Evolutionary conservation across 2,888 invertebrate genomes (phyloP).

Genomic region (Melangyna quadrimaculata): DNA sequence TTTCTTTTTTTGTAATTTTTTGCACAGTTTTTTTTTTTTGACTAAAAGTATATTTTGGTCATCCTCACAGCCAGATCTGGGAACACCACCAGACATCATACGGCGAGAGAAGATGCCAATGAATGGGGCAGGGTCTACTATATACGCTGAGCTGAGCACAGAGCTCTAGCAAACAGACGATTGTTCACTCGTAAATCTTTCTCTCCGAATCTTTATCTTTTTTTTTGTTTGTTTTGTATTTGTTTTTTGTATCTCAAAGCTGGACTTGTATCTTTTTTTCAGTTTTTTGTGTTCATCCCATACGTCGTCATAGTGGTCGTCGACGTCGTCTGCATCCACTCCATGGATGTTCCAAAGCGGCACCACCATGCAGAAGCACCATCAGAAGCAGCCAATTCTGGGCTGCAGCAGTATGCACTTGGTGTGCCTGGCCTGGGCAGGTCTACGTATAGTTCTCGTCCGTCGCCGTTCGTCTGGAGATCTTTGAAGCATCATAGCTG

Average conservation of each 20-base stretch:
- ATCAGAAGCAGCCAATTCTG: conserved; percentile 56
- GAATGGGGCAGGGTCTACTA: conserved; percentile 70
- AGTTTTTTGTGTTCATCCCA: conserved; percentile 54
- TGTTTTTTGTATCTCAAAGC: conserved; percentile 33
- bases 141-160: conserved; percentile 52
- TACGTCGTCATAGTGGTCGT: conserved; percentile 34
- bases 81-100: conserved; percentile 55
- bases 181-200: conserved; percentile 71
- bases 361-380: conserved; percentile 45
- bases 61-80: conserved; percentile 53
- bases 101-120: conserved; percentile 68
- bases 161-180: conserved; percentile 68
- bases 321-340: conserved; percentile 54
- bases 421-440: background rate
- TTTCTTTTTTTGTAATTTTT: conserved; percentile 12
- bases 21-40: conserved; percentile 56
- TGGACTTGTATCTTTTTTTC: conserved; percentile 68
- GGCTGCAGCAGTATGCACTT: conserved; percentile 52
- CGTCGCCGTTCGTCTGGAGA: conserved; percentile 41
- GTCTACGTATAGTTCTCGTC: conserved; percentile 6
- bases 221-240: conserved; percentile 19
- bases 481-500: conserved; percentile 71
- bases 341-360: conserved; percentile 59
- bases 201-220: conserved; percentile 68
- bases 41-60: conserved; percentile 62